Percentiles rank a stretch among this genome's conserved stretches.
These are phyloP conservation scores for Ataeniobius toweri DNA, from an alignment of 2,797 vertebrate genomes.

Conservation along the genomic window DNA sequence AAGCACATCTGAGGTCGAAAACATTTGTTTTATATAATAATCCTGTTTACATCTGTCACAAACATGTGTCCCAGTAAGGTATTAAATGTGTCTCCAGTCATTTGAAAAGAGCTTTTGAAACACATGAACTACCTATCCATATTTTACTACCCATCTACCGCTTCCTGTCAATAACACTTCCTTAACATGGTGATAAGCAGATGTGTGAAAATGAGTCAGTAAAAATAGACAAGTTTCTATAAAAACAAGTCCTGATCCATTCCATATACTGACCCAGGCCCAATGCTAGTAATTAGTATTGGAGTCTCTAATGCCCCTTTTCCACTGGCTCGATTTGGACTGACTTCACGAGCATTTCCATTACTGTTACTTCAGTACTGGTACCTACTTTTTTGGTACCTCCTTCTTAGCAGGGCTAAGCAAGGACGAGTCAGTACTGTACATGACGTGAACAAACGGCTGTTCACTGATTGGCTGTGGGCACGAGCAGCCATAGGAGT, in stretches of 20 bases:
- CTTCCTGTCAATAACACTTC: neutral
- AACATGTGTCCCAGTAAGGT: neutral
- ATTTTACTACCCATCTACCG: neutral
- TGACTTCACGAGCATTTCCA: too few species aligned
- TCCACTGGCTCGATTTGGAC: too few species aligned
- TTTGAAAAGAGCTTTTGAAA: neutral
- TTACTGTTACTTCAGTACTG: too few species aligned
- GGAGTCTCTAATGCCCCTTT: too few species aligned
- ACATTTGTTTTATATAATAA: neutral
- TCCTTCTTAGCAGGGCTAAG: too few species aligned
- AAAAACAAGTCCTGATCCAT: neutral
- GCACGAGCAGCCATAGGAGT: too few species aligned
- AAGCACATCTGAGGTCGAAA: neutral
- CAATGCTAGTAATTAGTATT: too few species aligned
- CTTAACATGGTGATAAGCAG: neutral
- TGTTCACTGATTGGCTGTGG: too few species aligned
- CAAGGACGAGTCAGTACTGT: too few species aligned
- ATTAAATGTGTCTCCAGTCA: neutral
- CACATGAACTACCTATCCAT: neutral
- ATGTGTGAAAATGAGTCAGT: neutral
- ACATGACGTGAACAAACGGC: too few species aligned
- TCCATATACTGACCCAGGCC: neutral
- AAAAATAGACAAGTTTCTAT: neutral
- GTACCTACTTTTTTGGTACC: too few species aligned
- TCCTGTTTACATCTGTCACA: neutral